Percentiles rank a stretch among this genome's conserved stretches.
Evolutionary conservation across 2,113 vertebrate species (phyloP).

Genomic region (Trogon melanurus): DNA sequence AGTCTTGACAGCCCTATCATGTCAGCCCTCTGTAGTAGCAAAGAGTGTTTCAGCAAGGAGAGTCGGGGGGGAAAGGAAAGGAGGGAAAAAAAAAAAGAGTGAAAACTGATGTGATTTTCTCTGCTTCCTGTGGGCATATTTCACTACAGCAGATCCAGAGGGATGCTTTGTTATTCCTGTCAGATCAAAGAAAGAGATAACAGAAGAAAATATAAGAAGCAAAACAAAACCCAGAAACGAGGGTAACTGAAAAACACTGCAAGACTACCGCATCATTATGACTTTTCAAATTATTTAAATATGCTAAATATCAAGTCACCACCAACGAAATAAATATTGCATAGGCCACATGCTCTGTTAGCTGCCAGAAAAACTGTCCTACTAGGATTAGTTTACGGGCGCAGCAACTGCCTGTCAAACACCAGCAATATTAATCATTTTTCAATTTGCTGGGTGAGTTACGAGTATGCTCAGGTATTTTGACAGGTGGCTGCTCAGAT

Average conservation of each 20-base stretch:
- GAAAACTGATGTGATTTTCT: conserved; percentile 68
- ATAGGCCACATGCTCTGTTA: conserved; percentile 67
- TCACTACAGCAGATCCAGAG: conserved; percentile 59
- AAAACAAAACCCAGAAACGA: conserved; percentile 58
- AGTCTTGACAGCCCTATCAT: conserved; percentile 73
- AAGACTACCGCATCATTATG: conserved; percentile 27
- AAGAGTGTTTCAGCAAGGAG: conserved; percentile 65
- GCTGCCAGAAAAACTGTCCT: conserved; percentile 63
- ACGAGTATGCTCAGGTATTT: neutral
- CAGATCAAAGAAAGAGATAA: conserved; percentile 74
- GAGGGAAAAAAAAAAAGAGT: conserved; percentile 13
- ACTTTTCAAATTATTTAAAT: conserved; percentile 59
- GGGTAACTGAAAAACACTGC: conserved; percentile 29
- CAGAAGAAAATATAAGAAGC: conserved; percentile 56
- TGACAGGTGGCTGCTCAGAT: conserved; percentile 29
- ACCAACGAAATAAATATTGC: conserved; percentile 76
- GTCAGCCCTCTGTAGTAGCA: conserved; percentile 71
- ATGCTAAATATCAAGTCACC: conserved; percentile 42
- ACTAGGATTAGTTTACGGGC: conserved; percentile 57
- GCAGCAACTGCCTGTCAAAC: conserved; percentile 31
- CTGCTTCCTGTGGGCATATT: conserved; percentile 72
- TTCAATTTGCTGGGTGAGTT: conserved; percentile 21
- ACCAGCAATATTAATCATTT: conserved; percentile 47
- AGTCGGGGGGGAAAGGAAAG: neutral
- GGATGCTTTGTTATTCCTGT: conserved; percentile 70